These are phyloP conservation scores for Chelonus formosanus DNA, from an alignment of 2,888 invertebrate genomes.

Conservation along the genomic window DNA sequence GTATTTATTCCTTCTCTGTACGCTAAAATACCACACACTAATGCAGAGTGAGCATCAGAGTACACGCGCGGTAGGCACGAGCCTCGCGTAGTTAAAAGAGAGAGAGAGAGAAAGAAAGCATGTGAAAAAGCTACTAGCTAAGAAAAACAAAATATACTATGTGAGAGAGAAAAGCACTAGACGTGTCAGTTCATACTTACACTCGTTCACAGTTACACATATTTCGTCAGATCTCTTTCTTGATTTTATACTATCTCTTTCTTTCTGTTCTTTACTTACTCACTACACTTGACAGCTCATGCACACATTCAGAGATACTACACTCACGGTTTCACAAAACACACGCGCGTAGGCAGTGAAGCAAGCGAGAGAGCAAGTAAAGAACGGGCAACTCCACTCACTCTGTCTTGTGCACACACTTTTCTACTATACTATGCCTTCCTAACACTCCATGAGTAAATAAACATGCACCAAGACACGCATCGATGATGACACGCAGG, in stretches of 20 bases:
- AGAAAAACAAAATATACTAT: too few relatives aligned
- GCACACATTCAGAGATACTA: conserved; percentile 1
- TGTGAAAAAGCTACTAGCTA: too few relatives aligned
- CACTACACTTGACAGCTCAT: too few relatives aligned
- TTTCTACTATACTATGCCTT: conserved; percentile 31
- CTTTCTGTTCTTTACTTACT: not conserved
- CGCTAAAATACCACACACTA: not conserved
- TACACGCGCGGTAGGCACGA: conserved; percentile 26
- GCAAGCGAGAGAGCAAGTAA: conserved; percentile 9
- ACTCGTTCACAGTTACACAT: not conserved
- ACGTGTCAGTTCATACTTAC: not conserved
- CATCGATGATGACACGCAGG: conserved; percentile 12
- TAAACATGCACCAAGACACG: conserved; percentile 37
- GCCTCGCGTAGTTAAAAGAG: not conserved
- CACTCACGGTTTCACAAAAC: conserved; percentile 9
- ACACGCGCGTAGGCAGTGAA: conserved; percentile 30
- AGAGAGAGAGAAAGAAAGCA: too few relatives aligned
- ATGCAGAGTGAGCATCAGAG: conserved; percentile 9
- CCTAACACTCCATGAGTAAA: conserved; percentile 43
- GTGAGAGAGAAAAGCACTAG: not conserved
- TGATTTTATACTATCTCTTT: too few relatives aligned
- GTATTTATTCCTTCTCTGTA: conserved; percentile 20
- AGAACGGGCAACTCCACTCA: conserved; percentile 10
- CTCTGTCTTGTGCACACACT: not conserved
- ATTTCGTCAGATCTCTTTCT: too few relatives aligned